Evolutionary conservation across 2,888 invertebrate genomes (phyloP).

Genomic region (Rhynchonema sp.): DNA sequence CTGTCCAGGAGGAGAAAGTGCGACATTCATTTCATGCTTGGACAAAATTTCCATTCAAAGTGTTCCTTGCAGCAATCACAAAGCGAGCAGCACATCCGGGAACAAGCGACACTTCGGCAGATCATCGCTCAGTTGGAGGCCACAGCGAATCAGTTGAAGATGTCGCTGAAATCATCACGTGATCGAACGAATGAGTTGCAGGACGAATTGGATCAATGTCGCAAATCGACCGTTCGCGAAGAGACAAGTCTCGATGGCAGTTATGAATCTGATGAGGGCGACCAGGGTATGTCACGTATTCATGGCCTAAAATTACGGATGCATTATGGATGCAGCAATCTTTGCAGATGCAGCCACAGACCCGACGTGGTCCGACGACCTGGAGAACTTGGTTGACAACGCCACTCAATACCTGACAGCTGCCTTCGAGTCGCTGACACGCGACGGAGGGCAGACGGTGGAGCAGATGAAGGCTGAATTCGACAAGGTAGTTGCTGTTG

Average conservation of each 20-base stretch:
- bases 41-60: too few species aligned
- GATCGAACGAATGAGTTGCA: not conserved
- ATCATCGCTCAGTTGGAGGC: not conserved
- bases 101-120: not conserved
- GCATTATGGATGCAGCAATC: too few species aligned
- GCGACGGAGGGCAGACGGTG: not conserved
- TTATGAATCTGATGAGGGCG: too few species aligned
- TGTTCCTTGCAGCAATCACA: too few species aligned
- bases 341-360: not conserved
- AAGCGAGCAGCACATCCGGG: not conserved
- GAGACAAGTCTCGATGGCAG: too few species aligned
- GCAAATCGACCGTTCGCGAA: too few species aligned
- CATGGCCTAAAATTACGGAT: too few species aligned
- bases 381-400: not conserved
- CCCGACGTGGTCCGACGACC: not conserved
- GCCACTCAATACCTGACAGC: not conserved
- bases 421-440: not conserved
- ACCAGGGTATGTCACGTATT: too few species aligned
- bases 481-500: not conserved
- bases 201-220: not conserved
- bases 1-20: too few species aligned
- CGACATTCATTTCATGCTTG: too few species aligned
- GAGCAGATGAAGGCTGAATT: not conserved
- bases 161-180: not conserved
- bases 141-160: not conserved